phyloP scores from a whole-genome alignment of 2,797 vertebrate genomes.

The Labeo calbasu region DNA sequence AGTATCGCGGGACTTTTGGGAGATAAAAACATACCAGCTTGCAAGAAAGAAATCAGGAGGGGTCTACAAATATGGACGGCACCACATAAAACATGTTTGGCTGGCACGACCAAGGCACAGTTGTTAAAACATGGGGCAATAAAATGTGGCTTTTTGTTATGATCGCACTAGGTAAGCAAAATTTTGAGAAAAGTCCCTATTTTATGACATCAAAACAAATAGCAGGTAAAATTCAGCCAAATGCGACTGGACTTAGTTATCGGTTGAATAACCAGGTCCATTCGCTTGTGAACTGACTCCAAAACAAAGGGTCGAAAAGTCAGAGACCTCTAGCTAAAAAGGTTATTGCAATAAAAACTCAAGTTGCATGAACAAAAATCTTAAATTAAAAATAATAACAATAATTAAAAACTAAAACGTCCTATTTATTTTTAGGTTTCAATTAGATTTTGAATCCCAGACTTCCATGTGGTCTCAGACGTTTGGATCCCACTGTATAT shows the following conservation, averaged over 20 bases:
- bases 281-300: background rate
- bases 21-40: conserved; percentile 51
- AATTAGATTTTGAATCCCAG: background rate
- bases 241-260: background rate
- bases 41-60: conserved; percentile 41
- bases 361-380: background rate
- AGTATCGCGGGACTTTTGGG: conserved; percentile 43
- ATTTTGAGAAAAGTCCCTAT: conserved; percentile 31
- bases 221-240: background rate
- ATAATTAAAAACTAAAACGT: background rate
- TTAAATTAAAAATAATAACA: background rate
- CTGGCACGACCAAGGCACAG: conserved; percentile 54
- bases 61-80: conserved; percentile 43
- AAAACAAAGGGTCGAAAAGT: conserved; percentile 30
- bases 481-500: conserved; percentile 9
- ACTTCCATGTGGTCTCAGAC: conserved; percentile 32
- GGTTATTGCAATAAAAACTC: background rate
- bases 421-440: conserved; percentile 2
- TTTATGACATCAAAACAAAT: conserved; percentile 14
- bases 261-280: conserved; percentile 10
- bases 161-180: conserved; percentile 30
- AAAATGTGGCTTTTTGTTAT: conserved; percentile 48
- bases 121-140: conserved; percentile 54
- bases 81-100: conserved; percentile 51
- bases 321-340: background rate